Evolutionary conservation across 2,888 invertebrate genomes (phyloP), one percentile per base, ranked within the genome.

Genomic region (Ormyrus labotus): DNA sequence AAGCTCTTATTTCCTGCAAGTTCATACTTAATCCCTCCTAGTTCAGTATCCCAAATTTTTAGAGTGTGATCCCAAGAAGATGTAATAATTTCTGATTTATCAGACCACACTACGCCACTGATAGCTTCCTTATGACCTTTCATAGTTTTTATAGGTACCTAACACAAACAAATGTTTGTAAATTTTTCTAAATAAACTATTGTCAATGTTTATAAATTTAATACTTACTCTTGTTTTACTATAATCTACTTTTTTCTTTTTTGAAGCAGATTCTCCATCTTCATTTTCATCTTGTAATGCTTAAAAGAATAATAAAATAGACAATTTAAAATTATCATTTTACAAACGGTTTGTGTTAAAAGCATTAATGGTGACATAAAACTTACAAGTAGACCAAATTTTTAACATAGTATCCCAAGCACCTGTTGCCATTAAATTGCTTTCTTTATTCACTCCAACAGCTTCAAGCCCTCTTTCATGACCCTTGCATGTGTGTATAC

Each of bases 41-140:
- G 91, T 87, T 96, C 96, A 64, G 96, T 93, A 91, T 99, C 99
- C 99, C 99, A 99, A 8, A 98, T 90, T 90, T 96, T 96, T 13
- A 99, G 92, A 0, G 98, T 96, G 89, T 99, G 98, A 92, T 99
- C 99, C 98, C 98, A 98, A 0, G 98, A 97, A 73, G 95, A 94
- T 0, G 98, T 97, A 8, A 96, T 93, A 2, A 98, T 92, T 83
- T 96, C 96, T 83, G 94, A 92, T 78, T 92, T 92, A 85, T 96
- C 95, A 85, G 96, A 93, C 98, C 99, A 99, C 75, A 94, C 93
- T 0, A 96, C 93, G 0, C 95, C 94, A 0, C 97, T 96, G 19
- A 99, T 94, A 11, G 96, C 96, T 91, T 99, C 99, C 82, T 95
- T 95, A 89, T 99, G 99, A 0, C 98, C 98, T 90, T 96, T 95